These are phyloP conservation scores for Zaprionus davidi DNA, from an alignment of 1,140 invertebrate species.

Conservation along the genomic window DNA sequence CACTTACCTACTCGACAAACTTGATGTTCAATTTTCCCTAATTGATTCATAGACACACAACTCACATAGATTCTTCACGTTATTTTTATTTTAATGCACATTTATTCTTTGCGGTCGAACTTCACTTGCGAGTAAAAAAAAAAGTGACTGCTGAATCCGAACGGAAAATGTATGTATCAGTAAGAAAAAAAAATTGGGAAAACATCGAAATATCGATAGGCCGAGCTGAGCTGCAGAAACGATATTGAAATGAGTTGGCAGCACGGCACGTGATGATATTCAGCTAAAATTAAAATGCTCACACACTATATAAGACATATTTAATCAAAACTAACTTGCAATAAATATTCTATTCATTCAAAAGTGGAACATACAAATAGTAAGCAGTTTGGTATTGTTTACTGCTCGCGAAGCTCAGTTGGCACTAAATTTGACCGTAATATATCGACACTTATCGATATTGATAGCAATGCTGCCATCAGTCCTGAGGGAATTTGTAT, in stretches of 20 bases:
- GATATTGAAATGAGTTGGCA: conserved; percentile 23
- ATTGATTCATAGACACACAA: conserved; percentile 77
- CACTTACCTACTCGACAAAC: conserved; percentile 79
- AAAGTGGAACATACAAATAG: background rate
- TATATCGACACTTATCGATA: background rate
- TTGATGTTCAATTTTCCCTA: conserved; percentile 64
- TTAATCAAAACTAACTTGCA: background rate
- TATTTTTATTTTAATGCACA: conserved; percentile 63
- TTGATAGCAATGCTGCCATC: conserved; percentile 6
- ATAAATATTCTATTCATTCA: background rate
- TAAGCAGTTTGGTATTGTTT: background rate
- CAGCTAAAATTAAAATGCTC: background rate
- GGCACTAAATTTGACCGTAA: conserved; percentile 8
- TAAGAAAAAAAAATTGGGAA: conserved; percentile 34
- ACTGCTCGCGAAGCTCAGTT: background rate
- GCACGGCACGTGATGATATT: conserved; percentile 5
- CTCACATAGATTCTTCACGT: conserved; percentile 69
- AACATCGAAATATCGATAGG: conserved; percentile 51
- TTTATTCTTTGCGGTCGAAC: conserved; percentile 73
- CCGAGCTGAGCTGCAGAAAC: background rate
- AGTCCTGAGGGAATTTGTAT: conserved; percentile 3
- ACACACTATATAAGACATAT: too few relatives aligned
- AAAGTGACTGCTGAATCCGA: conserved; percentile 58
- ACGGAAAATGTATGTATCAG: conserved; percentile 76
- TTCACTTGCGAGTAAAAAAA: conserved; percentile 73